These are phyloP conservation scores for Cromileptes altivelis DNA, from an alignment of 2,113 vertebrate species.

Conservation along the genomic window DNA sequence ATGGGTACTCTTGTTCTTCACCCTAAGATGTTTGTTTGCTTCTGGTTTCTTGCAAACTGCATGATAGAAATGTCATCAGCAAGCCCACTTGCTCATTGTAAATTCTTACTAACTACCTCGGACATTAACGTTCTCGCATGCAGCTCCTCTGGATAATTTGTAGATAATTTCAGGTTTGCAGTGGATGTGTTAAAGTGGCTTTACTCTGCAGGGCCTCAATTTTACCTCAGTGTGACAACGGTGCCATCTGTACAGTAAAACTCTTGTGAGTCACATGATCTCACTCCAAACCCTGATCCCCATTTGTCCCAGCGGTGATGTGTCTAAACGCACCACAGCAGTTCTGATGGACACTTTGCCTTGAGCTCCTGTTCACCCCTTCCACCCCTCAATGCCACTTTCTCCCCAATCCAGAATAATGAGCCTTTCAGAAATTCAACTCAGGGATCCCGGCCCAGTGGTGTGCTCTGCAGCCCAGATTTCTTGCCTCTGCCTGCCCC, in stretches of 20 bases:
- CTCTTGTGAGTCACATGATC: conserved; percentile 65
- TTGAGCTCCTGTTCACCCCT: conserved; percentile 74
- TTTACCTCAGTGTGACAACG: background rate
- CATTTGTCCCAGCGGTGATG: conserved; percentile 79
- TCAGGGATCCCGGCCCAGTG: conserved; percentile 70
- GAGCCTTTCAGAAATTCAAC: conserved; percentile 80
- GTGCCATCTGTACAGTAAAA: conserved; percentile 37
- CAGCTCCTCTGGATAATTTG: no score
- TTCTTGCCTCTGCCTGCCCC: conserved; percentile 57
- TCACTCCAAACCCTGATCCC: conserved; percentile 70
- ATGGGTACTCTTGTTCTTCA: no score
- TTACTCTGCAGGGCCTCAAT: background rate
- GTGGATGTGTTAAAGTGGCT: no score
- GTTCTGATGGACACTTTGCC: conserved; percentile 76
- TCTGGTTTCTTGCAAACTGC: no score
- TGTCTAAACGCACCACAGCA: conserved; percentile 76
- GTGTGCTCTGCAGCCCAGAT: conserved; percentile 73
- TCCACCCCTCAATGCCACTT: conserved; percentile 72
- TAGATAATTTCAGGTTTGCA: no score
- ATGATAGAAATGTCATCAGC: no score
- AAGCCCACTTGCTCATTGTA: no score
- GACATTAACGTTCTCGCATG: no score
- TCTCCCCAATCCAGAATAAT: conserved; percentile 76
- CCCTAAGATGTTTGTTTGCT: no score
- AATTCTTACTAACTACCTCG: no score